These are phyloP conservation scores for Dinomys branickii DNA, from an alignment of 2,113 vertebrate species.

Conservation along the genomic window DNA sequence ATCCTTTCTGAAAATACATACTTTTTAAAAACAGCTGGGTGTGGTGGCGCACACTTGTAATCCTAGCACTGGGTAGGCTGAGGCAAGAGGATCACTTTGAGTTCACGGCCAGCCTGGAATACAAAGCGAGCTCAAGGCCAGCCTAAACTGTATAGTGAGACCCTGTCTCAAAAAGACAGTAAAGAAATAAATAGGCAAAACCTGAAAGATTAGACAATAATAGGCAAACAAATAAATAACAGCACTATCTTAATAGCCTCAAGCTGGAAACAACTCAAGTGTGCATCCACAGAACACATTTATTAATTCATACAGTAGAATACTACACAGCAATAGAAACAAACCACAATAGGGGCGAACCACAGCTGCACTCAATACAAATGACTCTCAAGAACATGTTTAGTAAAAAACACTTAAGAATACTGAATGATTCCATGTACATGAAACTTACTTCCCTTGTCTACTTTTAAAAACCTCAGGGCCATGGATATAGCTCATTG, in stretches of 20 bases:
- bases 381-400: background rate
- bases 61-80: no score
- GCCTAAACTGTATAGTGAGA: no score
- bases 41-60: no score
- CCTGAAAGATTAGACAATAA: background rate
- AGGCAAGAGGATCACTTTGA: no score
- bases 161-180: no score
- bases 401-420: background rate
- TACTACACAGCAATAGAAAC: background rate
- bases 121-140: no score
- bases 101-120: no score
- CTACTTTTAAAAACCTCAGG: background rate
- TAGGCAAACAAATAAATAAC: conserved; percentile 13
- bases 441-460: background rate
- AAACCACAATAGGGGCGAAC: background rate
- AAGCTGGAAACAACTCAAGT: conserved; percentile 12
- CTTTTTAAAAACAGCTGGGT: background rate
- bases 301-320: background rate
- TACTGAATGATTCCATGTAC: background rate
- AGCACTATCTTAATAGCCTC: background rate
- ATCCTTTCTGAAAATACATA: background rate
- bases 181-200: background rate
- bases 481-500: no score
- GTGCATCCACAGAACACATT: background rate
- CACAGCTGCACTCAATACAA: background rate